These are phyloP conservation scores for Penaeus chinensis DNA, from an alignment of 1,140 invertebrate genomes.

Conservation along the genomic window DNA sequence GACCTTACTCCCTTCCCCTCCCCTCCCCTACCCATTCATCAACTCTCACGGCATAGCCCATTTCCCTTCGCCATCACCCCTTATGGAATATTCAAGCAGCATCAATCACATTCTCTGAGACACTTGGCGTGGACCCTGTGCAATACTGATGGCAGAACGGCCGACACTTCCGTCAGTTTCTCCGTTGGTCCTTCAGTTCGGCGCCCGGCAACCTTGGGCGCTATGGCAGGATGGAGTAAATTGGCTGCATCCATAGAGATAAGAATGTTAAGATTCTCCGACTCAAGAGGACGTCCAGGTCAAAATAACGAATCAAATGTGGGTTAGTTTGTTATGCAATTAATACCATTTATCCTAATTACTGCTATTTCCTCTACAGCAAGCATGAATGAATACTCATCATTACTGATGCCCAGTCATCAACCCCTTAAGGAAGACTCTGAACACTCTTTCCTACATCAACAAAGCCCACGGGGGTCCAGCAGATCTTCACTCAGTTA, in stretches of 20 bases:
- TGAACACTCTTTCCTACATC: no score
- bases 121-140: constrained; percentile 28
- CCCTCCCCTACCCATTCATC: no score
- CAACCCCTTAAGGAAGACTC: no score
- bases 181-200: constrained; percentile 24
- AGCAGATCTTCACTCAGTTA: constrained; percentile 15
- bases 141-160: constrained; percentile 30
- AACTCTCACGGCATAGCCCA: no score
- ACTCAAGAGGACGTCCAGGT: constrained; percentile 5
- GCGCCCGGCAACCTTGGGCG: neutral
- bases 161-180: constrained; percentile 3
- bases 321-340: constrained; percentile 8
- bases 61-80: no score
- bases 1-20: no score
- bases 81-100: no score
- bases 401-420: no score
- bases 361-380: neutral
- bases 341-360: constrained; percentile 21
- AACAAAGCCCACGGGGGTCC: no score
- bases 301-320: neutral
- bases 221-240: constrained; percentile 14
- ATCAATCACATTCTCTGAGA: constrained; percentile 18
- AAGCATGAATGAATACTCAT: no score
- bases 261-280: constrained; percentile 11
- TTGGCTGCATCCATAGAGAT: constrained; percentile 14